Base-by-base conservation (phyloP, 2,888 invertebrate species). In the Pandemis cinnamomeana region DNA sequence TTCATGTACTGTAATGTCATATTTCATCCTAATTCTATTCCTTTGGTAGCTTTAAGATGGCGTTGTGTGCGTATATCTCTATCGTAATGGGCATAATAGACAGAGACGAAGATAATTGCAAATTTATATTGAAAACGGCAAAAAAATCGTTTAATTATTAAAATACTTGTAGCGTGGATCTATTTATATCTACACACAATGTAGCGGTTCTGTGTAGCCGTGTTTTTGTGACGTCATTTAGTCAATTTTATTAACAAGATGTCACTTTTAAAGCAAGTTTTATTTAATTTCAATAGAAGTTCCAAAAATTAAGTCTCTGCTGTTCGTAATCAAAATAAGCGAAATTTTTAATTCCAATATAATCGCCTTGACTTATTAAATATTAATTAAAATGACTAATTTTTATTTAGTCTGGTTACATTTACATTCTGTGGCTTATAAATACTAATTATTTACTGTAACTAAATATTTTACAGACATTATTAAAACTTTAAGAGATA, bases 1-100 rank as follows among this genome's bases (percentile, higher is more conserved):
- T 75, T 83, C 80, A 83, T 85, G 73, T 81, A 70, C 58, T 67
- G 42, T 67, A 67, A 62, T 72, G 63, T 68, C 72, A 68, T 72
- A n/a, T 41, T 51, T 72, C 68, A 63, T 68, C 36, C 36, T 53
- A 55, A 2, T 72, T 41, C 20, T 46, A 4, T 64, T 64, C 5
- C 27, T 63, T 68, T 63, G 46, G 41, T 72, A 72, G 68, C 55
- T 68, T 48, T 72, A 72, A 72, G 58, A 68, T 58, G 63, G 46
- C 48, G 51, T n/a, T 41, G 27, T 36, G 46, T 15, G 13, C 66
- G 55, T 60, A 62, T 67, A 36, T 72, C 67, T 68, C 61, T 53
- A 41, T 67, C 60, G 51, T 27, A 72, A 67, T 67, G 53, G 41
- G 20, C 46, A 71, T 61, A 10, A 36, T 36, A 15, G 61, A 72